These are phyloP conservation scores for Sinella curviseta DNA, from an alignment of 1,140 invertebrate species.

Conservation along the genomic window DNA sequence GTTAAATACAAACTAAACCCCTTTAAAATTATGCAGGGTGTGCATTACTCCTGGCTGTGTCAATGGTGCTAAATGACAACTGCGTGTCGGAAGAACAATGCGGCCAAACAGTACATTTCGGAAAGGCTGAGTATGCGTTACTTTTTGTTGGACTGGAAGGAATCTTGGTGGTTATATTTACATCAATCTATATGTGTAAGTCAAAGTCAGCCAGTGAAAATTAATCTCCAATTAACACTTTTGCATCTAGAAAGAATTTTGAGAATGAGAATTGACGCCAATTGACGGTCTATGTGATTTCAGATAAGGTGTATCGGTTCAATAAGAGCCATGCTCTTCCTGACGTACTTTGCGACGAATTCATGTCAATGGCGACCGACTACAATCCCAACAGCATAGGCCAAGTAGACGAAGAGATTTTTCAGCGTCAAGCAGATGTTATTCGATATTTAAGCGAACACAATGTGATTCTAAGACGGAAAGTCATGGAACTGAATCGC, in stretches of 20 bases:
- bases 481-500: slow-evolving; percentile 55
- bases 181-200: slow-evolving; percentile 42
- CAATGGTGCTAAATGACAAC: slow-evolving; percentile 46
- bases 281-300: slow-evolving; percentile 7
- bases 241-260: background rate
- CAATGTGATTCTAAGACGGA: slow-evolving; percentile 57
- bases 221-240: background rate
- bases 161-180: slow-evolving; percentile 30
- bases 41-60: slow-evolving; percentile 39
- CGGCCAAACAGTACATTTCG: slow-evolving; percentile 28
- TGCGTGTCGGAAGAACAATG: slow-evolving; percentile 35
- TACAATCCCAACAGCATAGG: slow-evolving; percentile 39
- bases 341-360: slow-evolving; percentile 46
- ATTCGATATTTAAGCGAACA: slow-evolving; percentile 60
- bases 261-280: background rate
- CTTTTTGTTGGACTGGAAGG: slow-evolving; percentile 41
- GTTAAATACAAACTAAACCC: too few relatives aligned
- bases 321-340: slow-evolving; percentile 36
- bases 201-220: background rate
- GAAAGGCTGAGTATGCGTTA: slow-evolving; percentile 40
- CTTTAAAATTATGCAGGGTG: too few relatives aligned
- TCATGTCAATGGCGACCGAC: slow-evolving; percentile 39
- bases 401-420: slow-evolving; percentile 57
- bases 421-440: slow-evolving; percentile 66
- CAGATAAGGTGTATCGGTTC: slow-evolving; percentile 41